Conservation (phyloP, 2,797 vertebrate species). For the Hemibagrus guttatus region DNA sequence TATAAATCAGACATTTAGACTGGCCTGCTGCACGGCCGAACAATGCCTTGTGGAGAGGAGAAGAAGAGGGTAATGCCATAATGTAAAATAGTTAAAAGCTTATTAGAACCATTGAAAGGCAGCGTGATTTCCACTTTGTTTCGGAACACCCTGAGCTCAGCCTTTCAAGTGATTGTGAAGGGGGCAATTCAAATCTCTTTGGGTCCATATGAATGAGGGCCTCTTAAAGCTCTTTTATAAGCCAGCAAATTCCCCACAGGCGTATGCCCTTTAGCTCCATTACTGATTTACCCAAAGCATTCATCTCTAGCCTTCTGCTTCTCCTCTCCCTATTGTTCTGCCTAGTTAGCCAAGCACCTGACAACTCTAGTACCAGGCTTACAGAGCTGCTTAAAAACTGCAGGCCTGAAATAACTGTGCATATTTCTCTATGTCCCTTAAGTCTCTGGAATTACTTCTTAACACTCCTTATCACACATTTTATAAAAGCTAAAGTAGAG, state of each 20-base stretch:
- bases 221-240: conserved; percentile 89
- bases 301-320: conserved; percentile 93
- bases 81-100: conserved; percentile 96
- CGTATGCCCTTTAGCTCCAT: conserved; percentile 95
- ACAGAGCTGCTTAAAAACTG: conserved; percentile 58
- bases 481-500: conserved; percentile 50
- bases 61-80: conserved; percentile 74
- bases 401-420: conserved; percentile 69
- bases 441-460: conserved; percentile 3
- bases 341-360: conserved; percentile 82
- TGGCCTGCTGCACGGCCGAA: conserved; percentile 71
- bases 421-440: conserved; percentile 65
- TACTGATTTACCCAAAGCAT: conserved; percentile 95
- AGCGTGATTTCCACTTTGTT: conserved; percentile 94
- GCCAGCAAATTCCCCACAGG: conserved; percentile 88
- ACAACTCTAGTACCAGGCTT: conserved; percentile 78
- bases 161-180: conserved; percentile 97
- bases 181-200: conserved; percentile 90
- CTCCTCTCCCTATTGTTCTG: conserved; percentile 79
- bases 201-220: conserved; percentile 90
- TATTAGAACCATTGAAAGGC: conserved; percentile 91
- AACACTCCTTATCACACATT: conserved; percentile 43
- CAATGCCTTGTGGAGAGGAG: conserved; percentile 62
- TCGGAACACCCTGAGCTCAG: conserved; percentile 87
- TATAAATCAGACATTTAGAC: conserved; percentile 84